These are phyloP conservation scores for Tuberolachnus salignus DNA, from an alignment of 2,888 invertebrate species.

Conservation along the genomic window DNA sequence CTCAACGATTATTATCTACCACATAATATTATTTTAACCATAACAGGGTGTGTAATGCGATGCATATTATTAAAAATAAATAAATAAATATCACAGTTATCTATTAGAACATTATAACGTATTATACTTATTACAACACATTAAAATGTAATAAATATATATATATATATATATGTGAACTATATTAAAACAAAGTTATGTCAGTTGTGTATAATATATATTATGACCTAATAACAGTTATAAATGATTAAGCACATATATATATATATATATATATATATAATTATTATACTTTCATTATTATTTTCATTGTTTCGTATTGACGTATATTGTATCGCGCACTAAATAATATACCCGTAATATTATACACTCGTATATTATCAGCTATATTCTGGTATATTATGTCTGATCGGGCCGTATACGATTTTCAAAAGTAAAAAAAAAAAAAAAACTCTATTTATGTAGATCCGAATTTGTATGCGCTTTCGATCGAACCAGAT, in stretches of 20 bases:
- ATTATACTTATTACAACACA: constrained; percentile 15
- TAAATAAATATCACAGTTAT: background rate
- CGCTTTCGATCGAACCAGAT: too few species aligned
- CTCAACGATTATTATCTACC: too few species aligned
- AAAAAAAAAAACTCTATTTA: constrained; percentile 1
- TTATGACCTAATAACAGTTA: background rate
- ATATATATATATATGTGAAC: constrained; percentile 18
- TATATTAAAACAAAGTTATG: constrained; percentile 4
- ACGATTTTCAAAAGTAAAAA: constrained; percentile 9
- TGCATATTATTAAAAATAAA: too few species aligned
- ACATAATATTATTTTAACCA: too few species aligned
- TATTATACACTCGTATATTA: background rate
- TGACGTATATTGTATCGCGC: background rate
- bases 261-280: background rate
- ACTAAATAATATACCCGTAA: constrained; percentile 22
- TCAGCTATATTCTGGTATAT: background rate
- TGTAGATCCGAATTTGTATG: background rate
- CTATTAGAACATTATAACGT: constrained; percentile 4
- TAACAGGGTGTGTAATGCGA: too few species aligned
- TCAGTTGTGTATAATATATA: constrained; percentile 10
- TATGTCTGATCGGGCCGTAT: background rate
- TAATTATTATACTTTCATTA: constrained; percentile 49
- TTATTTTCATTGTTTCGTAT: constrained; percentile 37
- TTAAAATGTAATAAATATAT: background rate
- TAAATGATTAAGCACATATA: constrained; percentile 5